These are phyloP conservation scores for Peromyscus attwateri DNA, from an alignment of 2,797 vertebrate species.

Conservation along the genomic window DNA sequence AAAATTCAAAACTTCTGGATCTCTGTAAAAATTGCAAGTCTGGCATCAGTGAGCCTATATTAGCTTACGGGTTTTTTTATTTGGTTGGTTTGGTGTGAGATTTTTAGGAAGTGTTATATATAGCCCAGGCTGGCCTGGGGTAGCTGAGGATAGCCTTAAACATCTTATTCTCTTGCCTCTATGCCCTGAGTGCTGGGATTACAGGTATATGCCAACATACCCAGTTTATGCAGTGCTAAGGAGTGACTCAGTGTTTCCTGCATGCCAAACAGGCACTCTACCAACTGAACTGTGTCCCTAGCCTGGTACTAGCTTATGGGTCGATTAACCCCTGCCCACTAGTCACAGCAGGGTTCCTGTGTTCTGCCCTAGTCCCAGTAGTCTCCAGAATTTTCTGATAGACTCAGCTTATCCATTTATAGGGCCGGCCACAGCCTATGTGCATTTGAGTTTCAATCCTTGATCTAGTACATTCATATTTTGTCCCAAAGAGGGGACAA, in stretches of 20 bases:
- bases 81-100: not conserved
- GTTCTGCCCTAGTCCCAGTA: not conserved
- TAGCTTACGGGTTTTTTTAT: not conserved
- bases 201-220: not conserved
- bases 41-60: not conserved
- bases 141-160: not conserved
- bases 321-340: not conserved
- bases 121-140: not conserved
- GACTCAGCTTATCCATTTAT: not conserved
- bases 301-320: not conserved
- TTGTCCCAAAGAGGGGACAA: not conserved
- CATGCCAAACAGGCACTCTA: not conserved
- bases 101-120: not conserved
- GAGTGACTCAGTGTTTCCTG: no score
- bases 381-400: not conserved
- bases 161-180: not conserved
- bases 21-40: not conserved
- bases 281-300: not conserved
- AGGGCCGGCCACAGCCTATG: not conserved
- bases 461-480: not conserved
- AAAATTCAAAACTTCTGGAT: not conserved
- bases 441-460: not conserved
- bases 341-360: not conserved
- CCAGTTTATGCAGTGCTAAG: not conserved
- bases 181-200: not conserved